Conservation (phyloP, 2,888 invertebrate species). For the Drepanosiphum platanoidis region DNA sequence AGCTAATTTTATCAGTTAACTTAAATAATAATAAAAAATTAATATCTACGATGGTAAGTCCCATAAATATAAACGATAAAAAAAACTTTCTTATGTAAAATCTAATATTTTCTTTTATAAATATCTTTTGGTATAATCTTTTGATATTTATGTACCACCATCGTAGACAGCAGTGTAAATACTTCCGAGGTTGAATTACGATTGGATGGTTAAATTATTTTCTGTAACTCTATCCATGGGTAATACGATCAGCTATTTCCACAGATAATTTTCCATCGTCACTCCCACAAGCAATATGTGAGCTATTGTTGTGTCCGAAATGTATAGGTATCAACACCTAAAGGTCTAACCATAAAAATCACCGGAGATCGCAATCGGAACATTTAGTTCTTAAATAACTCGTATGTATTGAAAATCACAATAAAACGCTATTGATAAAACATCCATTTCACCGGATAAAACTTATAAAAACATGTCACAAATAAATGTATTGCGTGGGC, state of each 20-base stretch:
- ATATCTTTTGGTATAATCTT: conserved; percentile 25
- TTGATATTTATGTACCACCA: conserved; percentile 18
- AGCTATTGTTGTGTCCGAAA: conserved; percentile 43
- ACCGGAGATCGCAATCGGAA: not conserved
- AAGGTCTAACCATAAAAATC: conserved; percentile 7
- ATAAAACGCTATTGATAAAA: not conserved
- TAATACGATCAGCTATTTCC: conserved; percentile 56
- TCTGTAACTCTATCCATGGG: conserved; percentile 53
- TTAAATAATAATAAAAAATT: no score
- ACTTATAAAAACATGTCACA: not conserved
- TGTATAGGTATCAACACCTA: not conserved
- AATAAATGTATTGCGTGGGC: not conserved
- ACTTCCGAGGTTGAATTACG: conserved; percentile 45
- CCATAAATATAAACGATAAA: not conserved
- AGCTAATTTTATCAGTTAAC: no score
- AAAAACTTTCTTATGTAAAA: not conserved
- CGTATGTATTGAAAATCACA: not conserved
- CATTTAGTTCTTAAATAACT: not conserved
- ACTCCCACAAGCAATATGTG: not conserved
- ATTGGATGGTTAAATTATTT: conserved; percentile 39
- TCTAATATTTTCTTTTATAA: not conserved
- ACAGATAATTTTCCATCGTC: conserved; percentile 14
- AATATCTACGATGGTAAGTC: not conserved
- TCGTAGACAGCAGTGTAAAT: conserved; percentile 10
- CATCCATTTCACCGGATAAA: not conserved